Evolutionary conservation across 1,140 invertebrate species (phyloP), one percentile per base, ranked within the genome.

Genomic region (Gerris buenoi): DNA sequence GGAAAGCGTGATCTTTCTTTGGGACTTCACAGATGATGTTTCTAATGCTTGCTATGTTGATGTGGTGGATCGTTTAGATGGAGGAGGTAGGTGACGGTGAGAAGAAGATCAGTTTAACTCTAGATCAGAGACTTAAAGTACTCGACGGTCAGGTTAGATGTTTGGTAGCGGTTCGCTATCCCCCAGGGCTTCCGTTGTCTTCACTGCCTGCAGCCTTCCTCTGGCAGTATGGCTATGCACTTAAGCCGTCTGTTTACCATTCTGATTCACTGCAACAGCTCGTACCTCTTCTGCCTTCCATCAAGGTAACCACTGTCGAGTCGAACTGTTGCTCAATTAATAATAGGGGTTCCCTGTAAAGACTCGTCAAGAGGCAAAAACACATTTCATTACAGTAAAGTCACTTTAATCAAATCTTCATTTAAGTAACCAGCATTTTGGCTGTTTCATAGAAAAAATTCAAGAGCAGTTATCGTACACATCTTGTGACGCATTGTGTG

Each of bases 211-310:
- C 77, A n/a, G 74, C 77, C 0, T 86, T 83, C 71, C 67, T 81
- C 1, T 78, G 76, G 70, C 79, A 83, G 70, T 84, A 80, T 73
- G 84, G 84, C 1, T 85, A 83, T 73, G 77, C 81, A 10, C 70
- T 87, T 10, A 81, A 80, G 72, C 83, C 83, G 0, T 76, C 81
- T 65, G 72, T 77, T 1, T 85, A 84, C 71, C 78, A 79, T 23
- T 84, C 81, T 66, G 72, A 74, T 67, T 79, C 80, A 3, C 71
- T 84, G 14, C 72, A 79, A 60, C 78, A 84, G 65, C 72, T 86
- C 1, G 72, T 85, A 64, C 72, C 77, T 27, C 82, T 81, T 72
- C 75, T 86, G 15, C 76, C 80, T 67, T 78, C 76, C 65, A 73
- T 84, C 2, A 78, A 80, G 74, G 80, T n/a, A n/a, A n/a, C n/a